Conservation (phyloP, 23 tunicate species). For the Trididemnum nubilum region DNA sequence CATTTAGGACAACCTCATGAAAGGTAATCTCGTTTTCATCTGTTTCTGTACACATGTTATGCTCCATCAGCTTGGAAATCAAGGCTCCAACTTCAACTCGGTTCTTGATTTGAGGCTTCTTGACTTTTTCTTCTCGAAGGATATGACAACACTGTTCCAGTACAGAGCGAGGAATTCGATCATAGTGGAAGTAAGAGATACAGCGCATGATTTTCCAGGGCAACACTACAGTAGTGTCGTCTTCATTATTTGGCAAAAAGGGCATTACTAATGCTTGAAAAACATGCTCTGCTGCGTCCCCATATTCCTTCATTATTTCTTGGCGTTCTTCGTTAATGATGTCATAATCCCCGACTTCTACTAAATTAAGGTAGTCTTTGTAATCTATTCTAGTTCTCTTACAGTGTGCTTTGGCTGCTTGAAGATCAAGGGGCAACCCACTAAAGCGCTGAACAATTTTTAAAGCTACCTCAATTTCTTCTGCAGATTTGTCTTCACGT, state of each 20-base stretch:
- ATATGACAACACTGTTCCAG: slow-evolving; percentile 33
- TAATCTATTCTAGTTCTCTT: background rate
- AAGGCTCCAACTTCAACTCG: slow-evolving; percentile 30
- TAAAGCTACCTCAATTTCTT: background rate
- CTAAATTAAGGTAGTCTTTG: slow-evolving; percentile 4
- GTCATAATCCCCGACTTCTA: too few relatives aligned
- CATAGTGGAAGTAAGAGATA: slow-evolving; percentile 53
- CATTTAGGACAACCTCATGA: slow-evolving; percentile 54
- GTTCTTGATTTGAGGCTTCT: background rate
- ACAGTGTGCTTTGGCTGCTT: background rate
- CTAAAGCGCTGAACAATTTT: background rate
- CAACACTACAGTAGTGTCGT: too few relatives aligned
- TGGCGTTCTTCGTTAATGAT: too few relatives aligned
- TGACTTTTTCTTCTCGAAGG: slow-evolving; percentile 28
- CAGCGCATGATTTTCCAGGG: too few relatives aligned
- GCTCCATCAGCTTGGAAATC: slow-evolving; percentile 28
- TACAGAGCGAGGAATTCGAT: slow-evolving; percentile 42
- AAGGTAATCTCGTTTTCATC: slow-evolving; percentile 44
- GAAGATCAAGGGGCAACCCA: too few relatives aligned
- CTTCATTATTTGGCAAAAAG: too few relatives aligned
- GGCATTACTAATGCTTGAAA: too few relatives aligned
- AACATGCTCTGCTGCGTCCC: too few relatives aligned
- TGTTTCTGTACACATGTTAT: slow-evolving; percentile 36
- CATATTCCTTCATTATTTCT: too few relatives aligned
- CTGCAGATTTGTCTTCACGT: background rate